Evolutionary conservation across 2,888 invertebrate genomes (phyloP), one percentile per base, ranked within the genome.

Genomic region (Drosophila nr. perissopoda): DNA sequence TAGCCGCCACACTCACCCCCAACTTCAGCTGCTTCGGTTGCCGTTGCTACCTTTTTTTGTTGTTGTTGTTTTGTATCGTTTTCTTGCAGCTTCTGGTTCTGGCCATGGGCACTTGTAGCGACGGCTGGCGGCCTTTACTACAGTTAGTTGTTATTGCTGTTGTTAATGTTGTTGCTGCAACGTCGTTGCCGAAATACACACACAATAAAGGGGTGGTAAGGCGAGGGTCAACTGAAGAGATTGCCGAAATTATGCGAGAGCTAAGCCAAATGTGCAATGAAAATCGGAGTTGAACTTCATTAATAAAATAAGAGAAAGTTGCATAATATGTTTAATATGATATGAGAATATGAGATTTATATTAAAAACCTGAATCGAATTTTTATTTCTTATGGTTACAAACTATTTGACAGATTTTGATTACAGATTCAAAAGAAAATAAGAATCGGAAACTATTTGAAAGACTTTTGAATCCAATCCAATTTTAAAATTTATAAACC

Each of bases 81-180:
- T 70, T 74, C 76, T 76, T 85, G 74, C 83, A 83, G 79, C 62
- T 68, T 62, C 61, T 80, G 65, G 56, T 70, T 59, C 69, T 77
- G 85, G 80, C 79, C 76, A 80, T 64, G 72, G 72, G 79, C 73
- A 86, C 88, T 81, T 83, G 76, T 75, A 80, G 69, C 81, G 53
- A 69, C 78, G 81, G 84, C 74, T 83, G 72, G 58, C 76, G 76
- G 79, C 70, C 70, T 74, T 62, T 78, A 51, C 76, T 68, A 67
- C 68, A 63, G 48, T 68, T 71, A 49, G 40, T 69, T 74, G 48
- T 57, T 62, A 42, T 40, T 54, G 33, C 42, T 63, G 40, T 25
- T 53, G 40, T 49, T 73, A 42, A 42, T 21, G 21, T 42, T 42
- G 72, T 70, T 79, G 80, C 60, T 75, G 79, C 79, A 79, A 76